Evolutionary conservation across 1,140 invertebrate species (phyloP), one percentile per base, ranked within the genome.

Genomic region (Pemphigus obesinymphae): DNA sequence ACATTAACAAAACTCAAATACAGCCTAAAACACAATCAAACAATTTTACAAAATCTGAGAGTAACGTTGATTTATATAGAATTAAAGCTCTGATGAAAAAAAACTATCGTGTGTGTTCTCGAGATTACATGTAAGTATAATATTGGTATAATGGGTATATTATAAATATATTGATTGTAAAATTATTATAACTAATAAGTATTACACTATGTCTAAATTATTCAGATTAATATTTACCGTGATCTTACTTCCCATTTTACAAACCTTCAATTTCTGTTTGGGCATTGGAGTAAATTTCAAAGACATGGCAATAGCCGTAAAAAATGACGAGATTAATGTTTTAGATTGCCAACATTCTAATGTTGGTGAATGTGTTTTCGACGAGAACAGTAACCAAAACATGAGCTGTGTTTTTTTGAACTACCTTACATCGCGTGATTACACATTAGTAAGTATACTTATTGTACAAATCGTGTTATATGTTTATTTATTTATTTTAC

Each of bases 111-210:
- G 55, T 80, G 13, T 80, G 55, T 3, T 43, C 29, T 29, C 55
- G 76, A 45, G 76, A 80, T 63, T 80, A 80, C 31, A 10, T 61
- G 76, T 80, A 13, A 61, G 76, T 80, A 26, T 15, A 48, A 73
- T 0, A 20, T 43, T 17, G 6, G 10, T 23, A 31, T 31, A n/a
- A n/a, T n/a, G n/a, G n/a, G n/a, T 31, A 10, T 53, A 29, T 61
- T 31, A 5, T 31, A 31, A 23, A 31, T 29, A 20, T 20, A 2
- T 7, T 31, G n/a, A 3, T 23, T 68, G 43, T 1, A n/a, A 45
- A 53, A 53, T 23, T n/a, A n/a, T 7, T 68, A 23, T 66, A 37
- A 66, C 17, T 23, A 37, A 5, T 23, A 26, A 2, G 20, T 6
- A 5, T n/a, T 53, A 23, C n/a, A 53, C 20, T n/a, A 53, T 1